Percentiles rank a stretch among this genome's conserved stretches.
Conservation (phyloP, 2,797 vertebrate species). For the Danio choprae region DNA sequence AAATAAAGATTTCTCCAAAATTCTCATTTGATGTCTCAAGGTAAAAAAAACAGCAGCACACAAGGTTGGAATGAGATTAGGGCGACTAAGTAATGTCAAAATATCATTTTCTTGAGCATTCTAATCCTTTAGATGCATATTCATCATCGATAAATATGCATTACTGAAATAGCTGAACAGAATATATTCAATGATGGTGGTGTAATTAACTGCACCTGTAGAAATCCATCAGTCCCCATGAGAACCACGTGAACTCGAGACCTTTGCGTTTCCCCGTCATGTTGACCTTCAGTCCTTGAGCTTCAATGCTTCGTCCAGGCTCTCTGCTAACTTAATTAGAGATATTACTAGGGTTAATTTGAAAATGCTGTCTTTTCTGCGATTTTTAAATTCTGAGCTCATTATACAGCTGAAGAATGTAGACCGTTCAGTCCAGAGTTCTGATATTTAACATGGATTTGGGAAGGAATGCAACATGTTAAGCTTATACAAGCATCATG, state of each 20-base stretch:
- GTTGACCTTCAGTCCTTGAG: conserved; percentile 43
- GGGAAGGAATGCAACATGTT: background rate
- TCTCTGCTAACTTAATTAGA: conserved; percentile 49
- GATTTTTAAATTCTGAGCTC: conserved; percentile 43
- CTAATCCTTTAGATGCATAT: background rate
- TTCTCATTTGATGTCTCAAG: too few relatives aligned
- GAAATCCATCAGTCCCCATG: background rate
- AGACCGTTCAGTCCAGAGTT: conserved; percentile 9
- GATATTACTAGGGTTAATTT: conserved; percentile 51
- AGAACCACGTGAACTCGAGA: background rate
- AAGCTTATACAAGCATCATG: background rate
- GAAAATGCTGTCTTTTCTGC: conserved; percentile 57
- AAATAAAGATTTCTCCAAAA: too few relatives aligned
- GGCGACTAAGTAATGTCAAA: too few relatives aligned
- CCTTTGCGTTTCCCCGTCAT: background rate
- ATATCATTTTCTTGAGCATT: too few relatives aligned
- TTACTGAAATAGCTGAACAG: background rate
- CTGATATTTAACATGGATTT: conserved; percentile 12
- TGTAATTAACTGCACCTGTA: background rate
- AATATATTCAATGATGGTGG: background rate
- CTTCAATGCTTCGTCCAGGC: conserved; percentile 46
- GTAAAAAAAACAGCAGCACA: too few relatives aligned
- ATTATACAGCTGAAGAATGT: conserved; percentile 19
- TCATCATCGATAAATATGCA: background rate
- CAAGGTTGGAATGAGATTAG: too few relatives aligned